Evolutionary conservation across 2,797 vertebrate genomes (phyloP), one percentile per base, ranked within the genome.

Genomic region (Lagodon rhomboides): DNA sequence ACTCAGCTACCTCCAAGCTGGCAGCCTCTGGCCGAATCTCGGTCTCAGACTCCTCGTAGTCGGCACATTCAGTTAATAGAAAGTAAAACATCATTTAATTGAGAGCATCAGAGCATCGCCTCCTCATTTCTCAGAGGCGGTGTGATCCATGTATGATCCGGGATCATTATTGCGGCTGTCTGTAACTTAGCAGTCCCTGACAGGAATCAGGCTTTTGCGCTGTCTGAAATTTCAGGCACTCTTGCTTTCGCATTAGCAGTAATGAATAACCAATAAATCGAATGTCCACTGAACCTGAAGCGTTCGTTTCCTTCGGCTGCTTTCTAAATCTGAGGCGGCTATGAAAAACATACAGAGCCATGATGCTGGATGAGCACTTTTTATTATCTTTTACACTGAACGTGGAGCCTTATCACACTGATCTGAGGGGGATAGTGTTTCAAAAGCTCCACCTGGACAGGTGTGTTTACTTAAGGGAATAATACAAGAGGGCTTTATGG

Each of bases 381-480:
- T 55, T 76, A 51, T 60, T 30, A 73, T 68, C 69, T 77, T 55
- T 81, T 65, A 87, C 49, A 25, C 60, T 67, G 71, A 81, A 85
- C 69, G 46, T 16, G 44, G 41, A 80, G 75, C 71, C 62, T 79
- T 87, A 77, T 85, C 62, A 18, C 22, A 4, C 51, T 60, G 65
- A 87, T 90, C 76, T 64, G 63, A 82, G 59, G 43, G 51, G 3
- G 46, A 76, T 82, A 72, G 80, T 55, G 59, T 84, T 79, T 90
- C 75, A 77, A 77, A 89, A 60, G 75, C 74, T 61, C 77, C 85
- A 83, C 74, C 84, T 80, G 86, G 82, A 87, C 93, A 93, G 92
- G 88, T 94, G 88, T 94, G 87, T 94, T 94, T 92, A 76, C 89
- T 77, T 61, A 70, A 12, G 25, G 43, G 79, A 74, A 87, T 85